phyloP scores from a whole-genome alignment of 2,797 vertebrate genomes.

The Champsocephalus gunnari region DNA sequence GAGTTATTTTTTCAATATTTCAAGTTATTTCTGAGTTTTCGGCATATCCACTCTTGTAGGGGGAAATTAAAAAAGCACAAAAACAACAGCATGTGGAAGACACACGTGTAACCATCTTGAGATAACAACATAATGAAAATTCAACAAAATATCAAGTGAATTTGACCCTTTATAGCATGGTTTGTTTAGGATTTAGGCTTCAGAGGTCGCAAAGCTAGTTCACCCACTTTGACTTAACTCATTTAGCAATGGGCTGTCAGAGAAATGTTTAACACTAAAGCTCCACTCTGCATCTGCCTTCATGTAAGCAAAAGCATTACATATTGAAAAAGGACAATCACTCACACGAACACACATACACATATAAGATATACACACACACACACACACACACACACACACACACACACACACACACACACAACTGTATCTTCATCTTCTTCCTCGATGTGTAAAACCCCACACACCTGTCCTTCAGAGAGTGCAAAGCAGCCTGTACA shows the following conservation, averaged over 20 bases:
- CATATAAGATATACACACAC: conserved; percentile 3
- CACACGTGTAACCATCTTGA: too few species aligned
- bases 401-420: conserved; percentile 4
- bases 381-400: conserved; percentile 16
- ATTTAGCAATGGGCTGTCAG: neutral
- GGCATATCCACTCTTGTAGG: too few species aligned
- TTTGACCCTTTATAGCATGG: too few species aligned
- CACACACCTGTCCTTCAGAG: conserved; percentile 19
- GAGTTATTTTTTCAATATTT: too few species aligned
- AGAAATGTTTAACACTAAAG: conserved; percentile 12
- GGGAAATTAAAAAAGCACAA: too few species aligned
- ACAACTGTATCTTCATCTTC: conserved; percentile 3
- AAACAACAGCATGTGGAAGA: too few species aligned
- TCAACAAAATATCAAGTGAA: too few species aligned
- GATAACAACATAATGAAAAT: too few species aligned
- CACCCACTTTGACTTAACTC: neutral
- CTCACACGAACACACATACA: conserved; percentile 16
- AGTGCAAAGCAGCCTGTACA: conserved; percentile 57
- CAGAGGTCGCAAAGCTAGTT: too few species aligned
- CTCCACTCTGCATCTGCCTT: neutral
- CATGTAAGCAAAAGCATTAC: conserved; percentile 24
- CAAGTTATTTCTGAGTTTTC: too few species aligned
- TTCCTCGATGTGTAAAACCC: conserved; percentile 29
- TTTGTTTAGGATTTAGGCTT: too few species aligned
- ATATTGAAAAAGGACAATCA: neutral